Evolutionary conservation across 2,888 invertebrate genomes (phyloP).

Genomic region (Drosophila testacea): DNA sequence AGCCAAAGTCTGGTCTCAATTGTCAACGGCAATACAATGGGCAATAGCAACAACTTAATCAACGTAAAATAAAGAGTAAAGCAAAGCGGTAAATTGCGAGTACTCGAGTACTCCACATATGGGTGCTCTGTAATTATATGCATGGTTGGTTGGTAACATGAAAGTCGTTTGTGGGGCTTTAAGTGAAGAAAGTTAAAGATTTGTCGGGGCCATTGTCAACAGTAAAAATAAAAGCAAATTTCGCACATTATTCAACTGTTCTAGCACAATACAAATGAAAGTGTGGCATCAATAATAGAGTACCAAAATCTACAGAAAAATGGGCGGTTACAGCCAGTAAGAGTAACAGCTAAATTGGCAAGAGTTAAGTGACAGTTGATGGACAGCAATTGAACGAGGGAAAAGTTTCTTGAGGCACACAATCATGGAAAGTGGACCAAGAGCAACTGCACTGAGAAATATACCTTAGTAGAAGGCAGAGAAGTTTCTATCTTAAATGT

Average conservation of each 20-base stretch:
- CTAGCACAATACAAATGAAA: constrained; percentile 56
- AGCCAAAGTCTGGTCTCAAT: constrained; percentile 39
- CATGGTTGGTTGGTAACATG: constrained; percentile 33
- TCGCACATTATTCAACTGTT: constrained; percentile 68
- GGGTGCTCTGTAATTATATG: constrained; percentile 66
- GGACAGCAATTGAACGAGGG: constrained; percentile 48
- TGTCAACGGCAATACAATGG: constrained; percentile 55
- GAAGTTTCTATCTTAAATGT: constrained; percentile 12
- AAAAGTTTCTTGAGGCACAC: constrained; percentile 27
- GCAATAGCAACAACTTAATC: constrained; percentile 61
- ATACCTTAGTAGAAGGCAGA: background rate
- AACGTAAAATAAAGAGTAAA: constrained; percentile 37
- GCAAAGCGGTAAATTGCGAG: constrained; percentile 21
- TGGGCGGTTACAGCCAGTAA: constrained; percentile 23
- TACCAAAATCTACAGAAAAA: constrained; percentile 39
- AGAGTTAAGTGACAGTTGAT: constrained; percentile 53
- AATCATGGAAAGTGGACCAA: constrained; percentile 46
- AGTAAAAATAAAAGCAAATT: constrained; percentile 51
- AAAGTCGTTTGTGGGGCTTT: constrained; percentile 43
- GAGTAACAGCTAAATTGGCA: constrained; percentile 42
- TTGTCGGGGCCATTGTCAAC: constrained; percentile 57
- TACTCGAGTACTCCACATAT: constrained; percentile 25
- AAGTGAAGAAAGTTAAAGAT: constrained; percentile 69
- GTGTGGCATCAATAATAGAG: constrained; percentile 51
- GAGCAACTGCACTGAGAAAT: constrained; percentile 14